Base-by-base conservation (phyloP, 1,140 invertebrate genomes). In the Macrobrachium rosenbergii region DNA sequence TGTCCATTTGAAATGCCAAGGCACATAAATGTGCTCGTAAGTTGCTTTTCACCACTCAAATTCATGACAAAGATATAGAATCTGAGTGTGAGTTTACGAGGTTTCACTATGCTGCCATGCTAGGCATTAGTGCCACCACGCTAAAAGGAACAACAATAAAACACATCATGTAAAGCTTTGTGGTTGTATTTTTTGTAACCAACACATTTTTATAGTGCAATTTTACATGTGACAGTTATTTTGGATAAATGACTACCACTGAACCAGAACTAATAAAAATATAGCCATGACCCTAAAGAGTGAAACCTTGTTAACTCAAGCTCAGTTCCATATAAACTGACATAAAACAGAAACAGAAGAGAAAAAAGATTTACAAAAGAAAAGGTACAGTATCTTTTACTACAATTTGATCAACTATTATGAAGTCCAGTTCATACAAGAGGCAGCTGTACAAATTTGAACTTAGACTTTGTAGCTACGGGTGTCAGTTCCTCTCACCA, bases 271-370 rank as follows among this genome's bases (percentile, higher is more conserved):
- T 89, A 85, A 52, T 52, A 52, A 89, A 83, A 82, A 84, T 88
- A 88, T 81, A 89, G 83, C 88, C 88, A 86, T 85, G 88, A 89
- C 88, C 88, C 88, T 89, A 72, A 83, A 89, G 87, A 88, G 88
- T 89, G 88, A 89, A 89, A 89, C 88, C 88, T 89, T 89, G 88
- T 89, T 89, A 89, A 89, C 88, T 89, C 88, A 89, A 89, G 83
- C 88, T 89, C 88, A 89, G 88, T 85, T 89, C 88, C 82, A 86
- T 86, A 89, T 43, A 73, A 84, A 89, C 79, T 82, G 83, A 86
- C 82, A 84, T 78, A 88, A 81, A 88, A 84, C 77, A 83, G 67
- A 85, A 86, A 64, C 23, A 82, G 78, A 72, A 86, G 60, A 64
- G 78, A 85, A 89, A 79, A 85, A 85, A 89, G 83, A 85, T 86